Evolutionary conservation across 1,140 invertebrate genomes (phyloP).

Genomic region (Varroa destructor): DNA sequence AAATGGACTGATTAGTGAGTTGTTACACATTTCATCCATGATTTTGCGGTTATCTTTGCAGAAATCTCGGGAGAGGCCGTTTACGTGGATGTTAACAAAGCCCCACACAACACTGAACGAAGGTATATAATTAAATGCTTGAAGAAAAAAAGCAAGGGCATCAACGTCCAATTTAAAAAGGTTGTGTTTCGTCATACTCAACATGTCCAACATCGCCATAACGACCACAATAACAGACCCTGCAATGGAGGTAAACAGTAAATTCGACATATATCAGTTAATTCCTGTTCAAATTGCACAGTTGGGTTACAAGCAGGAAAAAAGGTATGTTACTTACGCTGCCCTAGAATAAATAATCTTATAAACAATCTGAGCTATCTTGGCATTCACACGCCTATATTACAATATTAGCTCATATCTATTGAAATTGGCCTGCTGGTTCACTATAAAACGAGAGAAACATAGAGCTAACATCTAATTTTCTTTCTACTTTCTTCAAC

Average conservation of each 20-base stretch:
- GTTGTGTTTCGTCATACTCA: background rate
- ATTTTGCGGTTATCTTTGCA: background rate
- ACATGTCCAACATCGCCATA: slow-evolving; percentile 6
- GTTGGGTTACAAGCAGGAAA: too few relatives aligned
- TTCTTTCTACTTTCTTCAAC: too few relatives aligned
- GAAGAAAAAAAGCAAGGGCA: background rate
- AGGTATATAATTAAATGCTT: slow-evolving; percentile 5
- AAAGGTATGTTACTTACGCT: too few relatives aligned
- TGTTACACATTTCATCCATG: background rate
- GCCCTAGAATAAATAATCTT: too few relatives aligned
- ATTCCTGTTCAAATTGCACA: too few relatives aligned
- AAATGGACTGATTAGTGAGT: background rate
- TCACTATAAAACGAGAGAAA: too few relatives aligned
- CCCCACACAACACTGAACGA: slow-evolving; percentile 18
- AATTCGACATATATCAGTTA: too few relatives aligned
- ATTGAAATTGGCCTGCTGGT: too few relatives aligned
- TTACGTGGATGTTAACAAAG: slow-evolving; percentile 18
- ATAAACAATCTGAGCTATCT: background rate
- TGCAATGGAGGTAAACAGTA: background rate
- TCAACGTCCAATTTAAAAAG: background rate
- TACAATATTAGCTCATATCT: too few relatives aligned
- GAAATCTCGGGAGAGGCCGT: slow-evolving; percentile 2
- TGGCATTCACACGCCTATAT: background rate
- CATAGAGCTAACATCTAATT: too few relatives aligned
- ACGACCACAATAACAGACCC: slow-evolving; percentile 12